Evolutionary conservation across 2,888 invertebrate genomes (phyloP).

Genomic region (Frankliniella intonsa): DNA sequence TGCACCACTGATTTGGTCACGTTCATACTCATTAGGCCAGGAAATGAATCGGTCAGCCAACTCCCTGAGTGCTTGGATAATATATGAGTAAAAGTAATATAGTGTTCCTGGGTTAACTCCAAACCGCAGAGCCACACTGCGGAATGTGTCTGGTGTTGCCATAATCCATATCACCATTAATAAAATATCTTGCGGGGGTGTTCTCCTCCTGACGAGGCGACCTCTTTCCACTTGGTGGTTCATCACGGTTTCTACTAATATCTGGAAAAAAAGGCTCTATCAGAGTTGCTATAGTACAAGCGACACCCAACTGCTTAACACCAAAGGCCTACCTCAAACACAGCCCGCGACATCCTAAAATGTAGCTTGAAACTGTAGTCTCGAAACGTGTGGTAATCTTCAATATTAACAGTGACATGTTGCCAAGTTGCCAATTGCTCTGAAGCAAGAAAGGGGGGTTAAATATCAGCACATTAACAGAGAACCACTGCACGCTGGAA

Average conservation of each 20-base stretch:
- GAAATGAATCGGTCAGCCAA: background rate
- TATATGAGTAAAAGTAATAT: background rate
- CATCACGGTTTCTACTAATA: background rate
- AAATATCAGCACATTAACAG: background rate
- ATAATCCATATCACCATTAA: conserved; percentile 1
- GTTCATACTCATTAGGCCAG: background rate
- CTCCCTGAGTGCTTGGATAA: background rate
- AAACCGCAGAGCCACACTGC: background rate
- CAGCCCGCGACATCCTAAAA: background rate
- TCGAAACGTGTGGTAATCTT: background rate
- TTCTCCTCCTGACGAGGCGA: background rate
- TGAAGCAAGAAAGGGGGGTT: background rate
- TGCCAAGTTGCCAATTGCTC: background rate
- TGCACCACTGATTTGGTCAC: background rate
- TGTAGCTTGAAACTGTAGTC: conserved; percentile 1
- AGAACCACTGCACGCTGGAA: background rate
- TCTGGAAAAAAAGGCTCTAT: background rate
- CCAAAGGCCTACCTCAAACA: background rate
- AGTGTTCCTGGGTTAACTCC: background rate
- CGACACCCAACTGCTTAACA: background rate
- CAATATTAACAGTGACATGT: background rate
- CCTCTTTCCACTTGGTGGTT: background rate
- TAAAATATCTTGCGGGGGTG: background rate
- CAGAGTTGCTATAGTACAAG: background rate
- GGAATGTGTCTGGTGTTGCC: background rate